Evolutionary conservation across 2,113 vertebrate species (phyloP).

Genomic region (Gambusia affinis): DNA sequence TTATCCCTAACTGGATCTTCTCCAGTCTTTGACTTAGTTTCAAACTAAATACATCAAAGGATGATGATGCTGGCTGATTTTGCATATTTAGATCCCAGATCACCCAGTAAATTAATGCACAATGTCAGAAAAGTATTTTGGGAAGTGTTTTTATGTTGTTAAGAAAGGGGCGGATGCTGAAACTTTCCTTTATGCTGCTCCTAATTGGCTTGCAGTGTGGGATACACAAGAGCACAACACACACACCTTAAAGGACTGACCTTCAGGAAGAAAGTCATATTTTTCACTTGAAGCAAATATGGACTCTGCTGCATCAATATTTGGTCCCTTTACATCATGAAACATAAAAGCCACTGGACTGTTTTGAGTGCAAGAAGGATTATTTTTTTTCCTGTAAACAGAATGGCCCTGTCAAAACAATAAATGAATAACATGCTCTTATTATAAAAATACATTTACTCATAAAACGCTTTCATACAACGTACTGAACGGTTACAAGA

Average conservation of each 20-base stretch:
- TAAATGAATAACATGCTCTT: too few relatives aligned
- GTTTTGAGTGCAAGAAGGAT: background rate
- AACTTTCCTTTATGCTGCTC: background rate
- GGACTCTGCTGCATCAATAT: background rate
- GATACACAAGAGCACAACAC: background rate
- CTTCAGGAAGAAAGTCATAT: background rate
- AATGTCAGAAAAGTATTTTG: background rate
- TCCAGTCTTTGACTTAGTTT: background rate
- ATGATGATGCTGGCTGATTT: background rate
- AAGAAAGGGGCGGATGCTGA: background rate
- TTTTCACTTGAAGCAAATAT: background rate
- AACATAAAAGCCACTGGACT: background rate
- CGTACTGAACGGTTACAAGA: too few relatives aligned
- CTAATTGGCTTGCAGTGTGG: background rate
- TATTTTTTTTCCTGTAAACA: too few relatives aligned
- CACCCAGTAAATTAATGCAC: background rate
- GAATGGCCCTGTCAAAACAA: too few relatives aligned
- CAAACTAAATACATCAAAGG: background rate
- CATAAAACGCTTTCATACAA: too few relatives aligned
- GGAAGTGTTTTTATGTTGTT: background rate
- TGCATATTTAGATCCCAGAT: background rate
- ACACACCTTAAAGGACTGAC: background rate
- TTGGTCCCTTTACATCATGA: background rate
- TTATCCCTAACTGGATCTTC: background rate
- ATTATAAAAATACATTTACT: too few relatives aligned